A percentile compares a stretch with the other conserved stretches of the same genome.
phyloP scores from a whole-genome alignment of 1,140 invertebrate genomes.

The Parasteatoda tepidariorum region DNA sequence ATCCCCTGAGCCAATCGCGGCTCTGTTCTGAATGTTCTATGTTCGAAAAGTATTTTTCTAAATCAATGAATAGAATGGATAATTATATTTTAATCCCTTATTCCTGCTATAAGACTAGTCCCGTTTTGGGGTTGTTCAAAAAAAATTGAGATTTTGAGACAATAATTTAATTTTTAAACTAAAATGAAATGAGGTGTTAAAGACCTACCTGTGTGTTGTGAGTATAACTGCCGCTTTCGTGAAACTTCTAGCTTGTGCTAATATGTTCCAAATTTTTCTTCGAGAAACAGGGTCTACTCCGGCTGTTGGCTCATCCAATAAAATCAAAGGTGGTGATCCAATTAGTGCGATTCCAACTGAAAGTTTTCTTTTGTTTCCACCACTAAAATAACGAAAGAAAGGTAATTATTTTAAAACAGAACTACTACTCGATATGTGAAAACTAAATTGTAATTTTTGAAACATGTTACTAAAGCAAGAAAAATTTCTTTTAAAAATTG shows the following conservation, averaged over 20 bases:
- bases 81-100: not conserved
- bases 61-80: too few species aligned
- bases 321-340: constrained; percentile 68
- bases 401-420: not conserved
- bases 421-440: not conserved
- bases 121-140: too few species aligned
- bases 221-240: constrained; percentile 54
- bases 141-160: not conserved
- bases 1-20: too few species aligned
- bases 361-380: constrained; percentile 72
- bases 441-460: not conserved
- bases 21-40: too few species aligned
- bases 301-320: constrained; percentile 71
- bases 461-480: not conserved
- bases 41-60: too few species aligned
- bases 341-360: constrained; percentile 71
- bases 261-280: constrained; percentile 69
- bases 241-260: constrained; percentile 18
- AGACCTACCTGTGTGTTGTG: constrained; percentile 54
- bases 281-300: constrained; percentile 71
- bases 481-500: not conserved
- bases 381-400: constrained; percentile 70
- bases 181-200: not conserved
- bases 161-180: not conserved
- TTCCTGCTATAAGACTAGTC: not conserved